These are phyloP conservation scores for Hylaeus anthracinus DNA, from an alignment of 1,140 invertebrate species.

Conservation along the genomic window DNA sequence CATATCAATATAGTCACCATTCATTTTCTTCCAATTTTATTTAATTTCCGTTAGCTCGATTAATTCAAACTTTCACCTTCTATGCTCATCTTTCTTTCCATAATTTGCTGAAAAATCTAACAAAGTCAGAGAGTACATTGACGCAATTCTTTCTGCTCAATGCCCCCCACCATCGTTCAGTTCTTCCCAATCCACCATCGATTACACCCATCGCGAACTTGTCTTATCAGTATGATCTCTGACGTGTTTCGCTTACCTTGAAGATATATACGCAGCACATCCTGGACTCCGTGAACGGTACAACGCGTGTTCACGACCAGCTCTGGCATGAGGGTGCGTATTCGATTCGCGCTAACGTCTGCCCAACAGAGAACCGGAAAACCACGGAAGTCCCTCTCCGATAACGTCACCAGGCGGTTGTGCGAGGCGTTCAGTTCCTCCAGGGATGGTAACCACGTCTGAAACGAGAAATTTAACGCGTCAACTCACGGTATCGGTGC, in stretches of 20 bases:
- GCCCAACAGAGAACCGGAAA: slow-evolving; percentile 89
- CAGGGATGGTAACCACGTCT: slow-evolving; percentile 89
- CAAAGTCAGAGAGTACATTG: no score
- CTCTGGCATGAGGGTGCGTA: slow-evolving; percentile 86
- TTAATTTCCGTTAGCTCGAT: no score
- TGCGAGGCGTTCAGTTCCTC: slow-evolving; percentile 88
- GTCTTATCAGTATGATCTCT: no score
- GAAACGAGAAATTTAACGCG: slow-evolving; percentile 70
- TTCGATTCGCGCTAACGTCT: slow-evolving; percentile 88
- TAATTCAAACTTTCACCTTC: no score
- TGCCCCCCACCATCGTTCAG: no score
- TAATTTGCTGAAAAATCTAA: no score
- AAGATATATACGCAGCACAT: slow-evolving; percentile 88
- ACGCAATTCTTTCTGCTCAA: no score
- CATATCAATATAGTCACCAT: no score
- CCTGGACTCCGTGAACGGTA: slow-evolving; percentile 87
- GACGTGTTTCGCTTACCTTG: slow-evolving; percentile 83
- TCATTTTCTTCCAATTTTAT: no score
- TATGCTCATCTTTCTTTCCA: no score
- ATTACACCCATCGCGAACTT: background rate
- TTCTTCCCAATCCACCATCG: no score
- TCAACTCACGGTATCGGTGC: background rate
- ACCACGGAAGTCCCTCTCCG: slow-evolving; percentile 90
- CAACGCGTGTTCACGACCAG: slow-evolving; percentile 89
- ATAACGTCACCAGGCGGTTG: slow-evolving; percentile 85